Conservation (phyloP, 2,888 invertebrate genomes). For the Cataglyphis cursor region DNA sequence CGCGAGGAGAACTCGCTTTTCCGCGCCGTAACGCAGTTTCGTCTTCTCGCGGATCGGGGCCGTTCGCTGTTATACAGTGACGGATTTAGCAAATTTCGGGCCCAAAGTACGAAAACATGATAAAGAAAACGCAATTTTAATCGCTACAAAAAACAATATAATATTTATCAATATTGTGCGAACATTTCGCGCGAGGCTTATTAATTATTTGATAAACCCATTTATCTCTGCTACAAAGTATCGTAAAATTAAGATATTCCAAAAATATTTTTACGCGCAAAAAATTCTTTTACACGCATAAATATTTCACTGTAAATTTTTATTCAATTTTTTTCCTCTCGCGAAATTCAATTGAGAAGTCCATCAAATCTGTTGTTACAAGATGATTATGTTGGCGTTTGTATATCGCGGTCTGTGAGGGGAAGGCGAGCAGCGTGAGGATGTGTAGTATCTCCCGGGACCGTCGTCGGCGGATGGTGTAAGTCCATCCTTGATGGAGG, state of each 20-base stretch:
- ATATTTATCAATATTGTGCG: background rate
- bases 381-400: conserved; percentile 71
- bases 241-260: background rate
- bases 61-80: conserved; percentile 62
- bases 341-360: background rate
- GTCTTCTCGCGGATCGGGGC: conserved; percentile 70
- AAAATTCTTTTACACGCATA: background rate
- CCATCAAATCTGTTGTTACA: conserved; percentile 38
- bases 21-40: conserved; percentile 66
- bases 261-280: background rate
- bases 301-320: background rate
- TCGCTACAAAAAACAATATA: background rate
- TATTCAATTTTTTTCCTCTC: background rate
- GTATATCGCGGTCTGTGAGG: conserved; percentile 56
- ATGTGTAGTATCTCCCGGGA: conserved; percentile 69
- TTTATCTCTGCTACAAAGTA: background rate
- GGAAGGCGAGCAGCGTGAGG: conserved; percentile 50
- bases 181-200: background rate
- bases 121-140: background rate
- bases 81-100: conserved; percentile 25
- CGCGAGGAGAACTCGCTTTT: conserved; percentile 71
- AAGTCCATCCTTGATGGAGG: conserved; percentile 86
- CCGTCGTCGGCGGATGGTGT: conserved; percentile 77
- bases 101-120: conserved; percentile 13
- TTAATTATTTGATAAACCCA: background rate